These are phyloP conservation scores for Cliona cf. orientalis DNA, from an alignment of 37 sponge, comb jelly and placozoan genomes.

Conservation along the genomic window DNA sequence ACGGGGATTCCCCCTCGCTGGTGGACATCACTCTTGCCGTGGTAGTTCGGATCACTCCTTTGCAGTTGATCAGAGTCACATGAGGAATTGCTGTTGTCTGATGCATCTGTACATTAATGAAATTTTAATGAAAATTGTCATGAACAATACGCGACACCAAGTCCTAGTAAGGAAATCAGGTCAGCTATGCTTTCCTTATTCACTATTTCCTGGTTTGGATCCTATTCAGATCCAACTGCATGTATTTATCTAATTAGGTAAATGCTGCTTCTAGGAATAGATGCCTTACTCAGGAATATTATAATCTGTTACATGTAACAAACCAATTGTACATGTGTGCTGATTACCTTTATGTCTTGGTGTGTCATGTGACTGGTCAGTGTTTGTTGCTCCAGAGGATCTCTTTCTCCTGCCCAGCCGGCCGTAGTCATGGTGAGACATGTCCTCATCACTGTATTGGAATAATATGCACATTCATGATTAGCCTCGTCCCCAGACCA, in stretches of 20 bases:
- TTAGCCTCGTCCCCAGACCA: too few relatives aligned
- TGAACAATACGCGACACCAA: too few relatives aligned
- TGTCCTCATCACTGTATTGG: constrained; percentile 25
- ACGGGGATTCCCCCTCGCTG: constrained; percentile 12
- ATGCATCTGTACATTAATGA: background rate
- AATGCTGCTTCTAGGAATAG: too few relatives aligned
- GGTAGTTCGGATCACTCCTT: constrained; percentile 9
- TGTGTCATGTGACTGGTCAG: constrained; percentile 11
- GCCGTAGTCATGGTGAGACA: background rate
- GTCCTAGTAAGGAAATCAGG: too few relatives aligned
- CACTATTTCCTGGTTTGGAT: too few relatives aligned
- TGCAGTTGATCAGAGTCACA: constrained; percentile 56
- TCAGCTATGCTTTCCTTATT: too few relatives aligned
- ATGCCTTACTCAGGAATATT: too few relatives aligned
- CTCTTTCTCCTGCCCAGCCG: constrained; percentile 3
- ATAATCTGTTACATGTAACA: background rate
- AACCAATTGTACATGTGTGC: background rate
- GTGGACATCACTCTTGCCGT: background rate
- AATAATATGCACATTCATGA: constrained; percentile 42
- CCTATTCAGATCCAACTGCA: too few relatives aligned
- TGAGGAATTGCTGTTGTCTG: constrained; percentile 46
- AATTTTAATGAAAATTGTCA: background rate
- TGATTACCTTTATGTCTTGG: constrained; percentile 17
- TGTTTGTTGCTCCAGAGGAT: background rate
- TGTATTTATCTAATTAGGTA: too few relatives aligned